Base-by-base conservation (phyloP, 1,140 invertebrate genomes). In the Varroa destructor region DNA sequence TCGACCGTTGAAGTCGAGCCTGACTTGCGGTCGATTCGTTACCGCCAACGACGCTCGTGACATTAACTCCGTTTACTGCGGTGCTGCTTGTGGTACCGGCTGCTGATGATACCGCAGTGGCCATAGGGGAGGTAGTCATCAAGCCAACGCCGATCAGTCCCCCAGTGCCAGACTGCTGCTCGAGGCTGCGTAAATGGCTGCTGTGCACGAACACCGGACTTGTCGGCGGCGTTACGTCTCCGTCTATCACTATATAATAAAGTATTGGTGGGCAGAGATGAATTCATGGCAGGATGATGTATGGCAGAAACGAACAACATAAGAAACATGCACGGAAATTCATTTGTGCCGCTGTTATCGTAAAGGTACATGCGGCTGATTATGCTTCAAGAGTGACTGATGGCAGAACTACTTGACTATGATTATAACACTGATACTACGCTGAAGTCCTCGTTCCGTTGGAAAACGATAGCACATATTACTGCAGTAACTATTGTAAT, bases 101-200 rank as follows among this genome's bases (percentile, higher is more conserved):
- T 51, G 46, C 46, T 8, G 4, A 3, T 51, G 4, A 3, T 51
- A 3, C 46, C 4, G 46, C 46, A 8, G 4, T 51, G 8, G 46
- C 8, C 46, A 51, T 5, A 8, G 46, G 8, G 4, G 46, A 51
- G 8, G 46, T 51, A 8, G 46, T 51, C 46, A 51, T 8, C 46
- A 51, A 51, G 8, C 70, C 51, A 8, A 71, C 56, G 40, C 72
- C 64, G 70, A 75, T 76, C 43, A 75, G 71, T 36, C 46, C 8
- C 43, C 46, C 71, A 73, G 71, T 71, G 55, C 74, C 55, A 43
- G 70, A 25, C 64, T 73, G 78, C 74, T 84, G 84, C 73, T 86
- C 85, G 77, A 85, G 75, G 46, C 80, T 80, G 74, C 83, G 83
- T 79, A 85, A 83, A 74, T 86, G 85, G 73, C 86, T 51, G 46